phyloP scores from a whole-genome alignment of 2,113 vertebrate species.

The Lasiurus cinereus region DNA sequence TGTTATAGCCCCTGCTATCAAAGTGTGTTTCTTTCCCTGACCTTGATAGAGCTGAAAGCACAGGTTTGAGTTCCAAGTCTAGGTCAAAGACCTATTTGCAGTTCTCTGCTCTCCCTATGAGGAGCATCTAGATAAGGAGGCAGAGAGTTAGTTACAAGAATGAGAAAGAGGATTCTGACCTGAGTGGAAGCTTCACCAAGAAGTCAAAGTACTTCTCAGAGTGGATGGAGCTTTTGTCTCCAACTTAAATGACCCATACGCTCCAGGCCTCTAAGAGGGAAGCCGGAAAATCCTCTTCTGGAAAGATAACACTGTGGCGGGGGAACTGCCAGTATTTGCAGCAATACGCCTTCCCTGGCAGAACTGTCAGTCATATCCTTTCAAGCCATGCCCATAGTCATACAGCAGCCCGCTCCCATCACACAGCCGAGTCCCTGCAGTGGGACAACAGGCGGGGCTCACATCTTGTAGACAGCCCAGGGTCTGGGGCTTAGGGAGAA shows the following conservation, averaged over 20 bases:
- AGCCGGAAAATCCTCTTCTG: neutral
- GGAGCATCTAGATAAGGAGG: neutral
- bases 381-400: neutral
- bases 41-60: neutral
- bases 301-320: neutral
- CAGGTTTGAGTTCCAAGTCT: neutral
- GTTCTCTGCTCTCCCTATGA: neutral
- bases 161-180: neutral
- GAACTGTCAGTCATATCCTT: neutral
- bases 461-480: neutral
- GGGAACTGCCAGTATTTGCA: neutral
- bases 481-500: neutral
- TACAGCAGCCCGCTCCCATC: neutral
- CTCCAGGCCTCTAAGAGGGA: neutral
- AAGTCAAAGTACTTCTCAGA: slow-evolving; percentile 6
- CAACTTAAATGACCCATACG: neutral
- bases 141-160: neutral
- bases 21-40: slow-evolving; percentile 26
- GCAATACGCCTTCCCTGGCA: neutral
- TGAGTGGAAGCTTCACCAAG: neutral
- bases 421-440: neutral
- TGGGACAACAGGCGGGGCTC: neutral
- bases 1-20: neutral
- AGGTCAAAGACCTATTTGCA: neutral
- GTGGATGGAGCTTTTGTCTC: neutral